Evolutionary conservation across 2,113 vertebrate genomes (phyloP).

Genomic region (Cisticola juncidis): DNA sequence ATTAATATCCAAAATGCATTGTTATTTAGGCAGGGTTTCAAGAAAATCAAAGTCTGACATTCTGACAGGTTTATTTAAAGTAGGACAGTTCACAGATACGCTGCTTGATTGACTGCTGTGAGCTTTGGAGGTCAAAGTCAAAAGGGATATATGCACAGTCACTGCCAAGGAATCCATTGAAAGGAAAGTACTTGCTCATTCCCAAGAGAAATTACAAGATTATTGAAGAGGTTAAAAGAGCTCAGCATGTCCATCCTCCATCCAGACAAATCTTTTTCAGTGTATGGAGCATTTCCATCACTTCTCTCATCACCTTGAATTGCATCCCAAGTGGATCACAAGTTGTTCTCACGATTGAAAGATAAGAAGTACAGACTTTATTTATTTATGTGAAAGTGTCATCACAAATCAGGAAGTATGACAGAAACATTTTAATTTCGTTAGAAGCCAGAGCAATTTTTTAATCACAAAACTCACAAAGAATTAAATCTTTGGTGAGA

Average conservation of each 20-base stretch:
- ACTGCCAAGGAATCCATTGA: conserved; percentile 23
- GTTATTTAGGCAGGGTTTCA: background rate
- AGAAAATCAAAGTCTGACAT: background rate
- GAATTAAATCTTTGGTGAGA: conserved; percentile 51
- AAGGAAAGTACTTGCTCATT: conserved; percentile 1
- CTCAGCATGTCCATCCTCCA: background rate
- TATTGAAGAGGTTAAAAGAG: conserved; percentile 32
- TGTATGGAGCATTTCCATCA: background rate
- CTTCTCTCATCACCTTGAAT: conserved; percentile 36
- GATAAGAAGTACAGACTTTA: background rate
- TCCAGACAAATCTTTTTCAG: background rate
- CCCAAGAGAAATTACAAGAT: background rate
- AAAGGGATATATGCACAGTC: background rate
- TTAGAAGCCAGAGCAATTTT: conserved; percentile 52
- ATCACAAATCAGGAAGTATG: conserved; percentile 10
- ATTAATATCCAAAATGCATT: background rate
- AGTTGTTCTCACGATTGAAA: conserved; percentile 5
- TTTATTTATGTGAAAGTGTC: conserved; percentile 18
- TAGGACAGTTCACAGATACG: background rate
- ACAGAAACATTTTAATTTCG: conserved; percentile 56
- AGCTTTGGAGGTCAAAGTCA: background rate
- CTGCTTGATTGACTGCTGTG: background rate
- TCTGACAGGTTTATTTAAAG: background rate
- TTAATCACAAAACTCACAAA: conserved; percentile 51
- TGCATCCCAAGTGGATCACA: conserved; percentile 25